phyloP scores from a whole-genome alignment of 2,888 invertebrate genomes.

The Argyresthia albistria region DNA sequence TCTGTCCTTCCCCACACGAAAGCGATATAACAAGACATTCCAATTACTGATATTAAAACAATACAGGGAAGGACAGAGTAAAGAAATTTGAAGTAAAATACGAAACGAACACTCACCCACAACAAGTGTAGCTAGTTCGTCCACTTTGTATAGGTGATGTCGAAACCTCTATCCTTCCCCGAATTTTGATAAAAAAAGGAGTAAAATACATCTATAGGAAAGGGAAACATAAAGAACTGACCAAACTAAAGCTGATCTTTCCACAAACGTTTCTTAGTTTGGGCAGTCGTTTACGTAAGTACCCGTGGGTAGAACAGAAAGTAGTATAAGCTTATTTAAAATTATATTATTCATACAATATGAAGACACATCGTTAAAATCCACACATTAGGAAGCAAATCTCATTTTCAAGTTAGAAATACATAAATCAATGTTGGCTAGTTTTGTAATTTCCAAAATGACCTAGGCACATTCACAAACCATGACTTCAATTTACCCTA shows the following conservation, averaged over 20 bases:
- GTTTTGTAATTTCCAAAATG: no score
- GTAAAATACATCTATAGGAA: conserved; percentile 33
- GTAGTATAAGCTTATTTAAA: conserved; percentile 26
- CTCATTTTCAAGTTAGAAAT: no score
- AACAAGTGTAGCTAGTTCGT: conserved; percentile 57
- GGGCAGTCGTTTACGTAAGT: no score
- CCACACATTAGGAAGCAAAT: no score
- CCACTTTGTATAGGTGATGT: conserved; percentile 65
- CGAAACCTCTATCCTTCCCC: conserved; percentile 64
- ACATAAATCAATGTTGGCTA: no score
- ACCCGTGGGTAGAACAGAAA: conserved; percentile 14
- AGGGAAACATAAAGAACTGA: conserved; percentile 19
- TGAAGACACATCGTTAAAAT: neutral
- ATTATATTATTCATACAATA: conserved; percentile 28
- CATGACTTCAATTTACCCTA: no score
- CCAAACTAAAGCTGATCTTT: no score
- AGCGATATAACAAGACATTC: neutral
- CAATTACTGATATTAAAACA: neutral
- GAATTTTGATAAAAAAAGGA: conserved; percentile 32
- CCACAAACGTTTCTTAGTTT: no score
- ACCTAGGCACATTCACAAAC: no score
- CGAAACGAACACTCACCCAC: conserved; percentile 56
- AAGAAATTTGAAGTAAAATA: conserved; percentile 26
- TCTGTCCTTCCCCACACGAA: conserved; percentile 65
- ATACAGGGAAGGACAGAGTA: conserved; percentile 77